phyloP scores from a whole-genome alignment of 2,888 invertebrate species.

The Malacosoma neustria region DNA sequence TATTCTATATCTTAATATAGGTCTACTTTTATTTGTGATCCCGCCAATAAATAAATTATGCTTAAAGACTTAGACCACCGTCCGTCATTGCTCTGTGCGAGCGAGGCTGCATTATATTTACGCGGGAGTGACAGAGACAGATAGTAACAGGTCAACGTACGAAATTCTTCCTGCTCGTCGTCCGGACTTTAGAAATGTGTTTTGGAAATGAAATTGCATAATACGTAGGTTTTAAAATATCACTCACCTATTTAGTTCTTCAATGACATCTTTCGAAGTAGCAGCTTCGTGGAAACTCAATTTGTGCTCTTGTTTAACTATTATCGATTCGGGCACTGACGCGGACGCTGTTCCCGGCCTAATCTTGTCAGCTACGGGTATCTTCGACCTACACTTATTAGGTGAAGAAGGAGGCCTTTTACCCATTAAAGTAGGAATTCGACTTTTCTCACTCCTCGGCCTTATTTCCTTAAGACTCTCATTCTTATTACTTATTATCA shows the following conservation, averaged over 20 bases:
- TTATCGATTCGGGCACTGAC: slow-evolving; percentile 45
- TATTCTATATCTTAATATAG: too few species aligned
- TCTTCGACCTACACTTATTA: slow-evolving; percentile 48
- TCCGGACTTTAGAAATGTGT: too few species aligned
- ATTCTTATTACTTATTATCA: slow-evolving; percentile 78
- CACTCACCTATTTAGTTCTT: slow-evolving; percentile 80
- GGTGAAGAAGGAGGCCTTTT: slow-evolving; percentile 66
- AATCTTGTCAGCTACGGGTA: slow-evolving; percentile 49
- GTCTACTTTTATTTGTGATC: too few species aligned
- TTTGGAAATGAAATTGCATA: too few species aligned
- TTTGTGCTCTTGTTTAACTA: slow-evolving; percentile 72
- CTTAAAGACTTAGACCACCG: too few species aligned
- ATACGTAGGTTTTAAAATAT: too few species aligned
- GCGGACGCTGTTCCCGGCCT: slow-evolving; percentile 23
- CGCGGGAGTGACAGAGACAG: too few species aligned
- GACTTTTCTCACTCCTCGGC: slow-evolving; percentile 68
- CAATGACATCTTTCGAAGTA: slow-evolving; percentile 84
- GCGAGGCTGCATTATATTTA: too few species aligned
- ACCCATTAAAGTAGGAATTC: slow-evolving; percentile 69
- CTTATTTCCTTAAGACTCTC: slow-evolving; percentile 50
- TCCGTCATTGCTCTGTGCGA: too few species aligned
- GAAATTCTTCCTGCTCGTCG: too few species aligned
- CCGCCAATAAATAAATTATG: too few species aligned
- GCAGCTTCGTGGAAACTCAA: slow-evolving; percentile 83
- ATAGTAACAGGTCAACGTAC: too few species aligned